Percentiles rank a stretch among this genome's conserved stretches.
Conservation (phyloP, 2,113 vertebrate species). For the Nannobrachium achirus region DNA sequence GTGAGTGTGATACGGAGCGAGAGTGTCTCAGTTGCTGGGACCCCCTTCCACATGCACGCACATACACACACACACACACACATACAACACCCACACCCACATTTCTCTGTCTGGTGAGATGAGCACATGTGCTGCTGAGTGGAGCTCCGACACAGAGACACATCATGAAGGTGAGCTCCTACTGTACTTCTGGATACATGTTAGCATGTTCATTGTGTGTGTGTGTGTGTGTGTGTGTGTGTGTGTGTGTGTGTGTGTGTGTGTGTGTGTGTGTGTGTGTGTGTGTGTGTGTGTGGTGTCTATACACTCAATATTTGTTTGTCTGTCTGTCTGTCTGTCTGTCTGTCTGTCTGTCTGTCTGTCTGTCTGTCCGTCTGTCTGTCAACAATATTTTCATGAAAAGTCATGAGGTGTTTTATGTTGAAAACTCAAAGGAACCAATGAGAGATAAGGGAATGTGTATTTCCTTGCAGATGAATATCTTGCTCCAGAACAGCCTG, state of each 20-base stretch:
- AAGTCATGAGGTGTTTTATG: too few species aligned
- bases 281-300: neutral
- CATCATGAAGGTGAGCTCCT: slow-evolving; percentile 72
- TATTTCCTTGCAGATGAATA: too few species aligned
- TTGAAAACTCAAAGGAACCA: too few species aligned
- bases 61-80: too few species aligned
- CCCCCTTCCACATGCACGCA: slow-evolving; percentile 6
- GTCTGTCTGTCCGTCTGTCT: neutral
- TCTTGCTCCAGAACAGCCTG: too few species aligned
- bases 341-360: slow-evolving; percentile 6
- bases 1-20: slow-evolving; percentile 27
- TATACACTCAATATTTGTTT: neutral
- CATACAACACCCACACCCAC: too few species aligned
- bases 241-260: slow-evolving; percentile 8
- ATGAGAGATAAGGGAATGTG: too few species aligned
- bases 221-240: slow-evolving; percentile 13
- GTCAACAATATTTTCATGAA: neutral
- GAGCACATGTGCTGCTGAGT: slow-evolving; percentile 50
- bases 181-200: neutral
- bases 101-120: neutral
- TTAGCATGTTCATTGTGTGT: neutral
- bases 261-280: neutral
- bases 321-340: slow-evolving; percentile 10
- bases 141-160: slow-evolving; percentile 43
- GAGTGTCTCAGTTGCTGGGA: slow-evolving; percentile 35